Conservation (phyloP, 2,888 invertebrate genomes). For the Panopea generosa region DNA sequence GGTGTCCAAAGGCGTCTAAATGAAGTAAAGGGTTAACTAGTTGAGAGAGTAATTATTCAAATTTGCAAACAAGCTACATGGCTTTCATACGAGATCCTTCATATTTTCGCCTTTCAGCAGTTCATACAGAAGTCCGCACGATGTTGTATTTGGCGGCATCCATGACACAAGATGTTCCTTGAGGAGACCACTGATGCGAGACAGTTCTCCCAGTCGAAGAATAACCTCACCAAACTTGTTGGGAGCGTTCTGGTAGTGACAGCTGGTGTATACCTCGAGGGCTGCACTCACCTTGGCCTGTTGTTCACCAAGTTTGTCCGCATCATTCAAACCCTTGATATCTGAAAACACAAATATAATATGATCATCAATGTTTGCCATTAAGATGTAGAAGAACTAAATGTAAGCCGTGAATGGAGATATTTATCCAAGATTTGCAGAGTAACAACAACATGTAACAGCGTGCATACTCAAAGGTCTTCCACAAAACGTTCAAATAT, state of each 20-base stretch:
- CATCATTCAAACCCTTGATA: constrained; percentile 95
- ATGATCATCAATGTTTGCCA: no score
- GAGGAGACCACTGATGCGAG: constrained; percentile 97
- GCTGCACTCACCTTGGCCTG: constrained; percentile 97
- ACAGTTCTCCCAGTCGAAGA: constrained; percentile 96
- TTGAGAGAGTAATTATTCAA: no score
- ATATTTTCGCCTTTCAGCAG: constrained; percentile 87
- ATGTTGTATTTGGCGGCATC: constrained; percentile 95
- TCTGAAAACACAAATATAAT: constrained; percentile 87
- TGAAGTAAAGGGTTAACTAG: no score
- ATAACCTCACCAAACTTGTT: constrained; percentile 98
- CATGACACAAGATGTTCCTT: constrained; percentile 89
- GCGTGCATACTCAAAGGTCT: no score
- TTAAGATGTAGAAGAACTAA: no score
- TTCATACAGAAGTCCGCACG: constrained; percentile 98
- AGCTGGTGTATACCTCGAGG: constrained; percentile 95
- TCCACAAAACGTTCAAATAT: no score
- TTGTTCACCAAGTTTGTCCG: constrained; percentile 96
- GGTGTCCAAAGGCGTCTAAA: no score
- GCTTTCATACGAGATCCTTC: constrained; percentile 55
- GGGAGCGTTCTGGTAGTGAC: constrained; percentile 96
- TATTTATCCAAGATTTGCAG: no score
- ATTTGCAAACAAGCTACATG: no score
- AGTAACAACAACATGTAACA: no score
- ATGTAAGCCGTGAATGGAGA: no score